Conservation (phyloP, 2,113 vertebrate genomes). For the Sapajus apella region DNA sequence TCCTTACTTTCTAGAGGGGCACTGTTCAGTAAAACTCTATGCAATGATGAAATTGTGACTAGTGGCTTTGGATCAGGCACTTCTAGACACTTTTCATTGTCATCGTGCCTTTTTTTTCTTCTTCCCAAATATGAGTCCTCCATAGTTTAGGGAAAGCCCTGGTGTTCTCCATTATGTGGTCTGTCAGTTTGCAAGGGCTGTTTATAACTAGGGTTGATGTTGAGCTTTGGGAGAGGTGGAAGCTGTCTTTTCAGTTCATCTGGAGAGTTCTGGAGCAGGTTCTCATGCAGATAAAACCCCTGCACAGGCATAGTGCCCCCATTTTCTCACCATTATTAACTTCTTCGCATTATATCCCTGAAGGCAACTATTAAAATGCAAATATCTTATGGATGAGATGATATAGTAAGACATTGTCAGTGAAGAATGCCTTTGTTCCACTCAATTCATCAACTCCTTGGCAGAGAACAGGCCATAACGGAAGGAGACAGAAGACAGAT, state of each 20-base stretch:
- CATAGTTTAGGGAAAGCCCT: not conserved
- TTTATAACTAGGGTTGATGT: not conserved
- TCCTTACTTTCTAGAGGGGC: not conserved
- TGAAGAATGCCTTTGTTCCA: conserved; percentile 21
- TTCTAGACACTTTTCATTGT: not conserved
- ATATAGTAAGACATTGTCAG: not conserved
- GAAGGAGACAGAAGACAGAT: not conserved
- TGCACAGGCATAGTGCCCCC: not conserved
- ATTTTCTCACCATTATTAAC: not conserved
- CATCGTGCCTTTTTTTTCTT: not conserved
- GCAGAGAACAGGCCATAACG: not conserved
- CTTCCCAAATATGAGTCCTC: not conserved
- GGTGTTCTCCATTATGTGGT: too few relatives aligned
- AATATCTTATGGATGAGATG: not conserved
- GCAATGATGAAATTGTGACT: not conserved
- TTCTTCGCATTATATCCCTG: conserved; percentile 1
- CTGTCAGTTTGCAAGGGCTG: not conserved
- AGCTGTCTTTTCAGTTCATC: not conserved
- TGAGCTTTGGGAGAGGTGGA: not conserved
- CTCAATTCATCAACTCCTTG: not conserved
- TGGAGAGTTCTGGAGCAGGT: not conserved
- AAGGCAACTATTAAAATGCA: conserved; percentile 17
- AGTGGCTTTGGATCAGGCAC: not conserved
- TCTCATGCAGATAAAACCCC: not conserved
- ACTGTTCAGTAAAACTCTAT: not conserved